Percentiles rank a stretch among this genome's conserved stretches.
Conservation (phyloP, 2,888 invertebrate genomes). For the Tolmerus cingulatus region DNA sequence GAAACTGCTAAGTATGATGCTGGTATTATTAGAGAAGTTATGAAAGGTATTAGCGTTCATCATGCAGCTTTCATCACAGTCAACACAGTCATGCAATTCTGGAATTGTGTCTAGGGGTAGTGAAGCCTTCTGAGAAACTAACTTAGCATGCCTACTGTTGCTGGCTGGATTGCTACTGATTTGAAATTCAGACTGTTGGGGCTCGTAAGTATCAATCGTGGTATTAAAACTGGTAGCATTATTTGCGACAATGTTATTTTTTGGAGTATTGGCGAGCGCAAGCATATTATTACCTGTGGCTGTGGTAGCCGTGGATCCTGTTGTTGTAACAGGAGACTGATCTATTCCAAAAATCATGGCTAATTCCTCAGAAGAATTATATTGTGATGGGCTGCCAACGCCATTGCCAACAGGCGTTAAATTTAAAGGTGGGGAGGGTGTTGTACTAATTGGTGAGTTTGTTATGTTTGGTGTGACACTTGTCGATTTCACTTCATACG, state of each 20-base stretch:
- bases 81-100: conserved; percentile 46
- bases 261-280: conserved; percentile 48
- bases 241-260: conserved; percentile 49
- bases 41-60: conserved; percentile 52
- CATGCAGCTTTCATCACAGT: conserved; percentile 34
- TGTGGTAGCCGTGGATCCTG: conserved; percentile 48
- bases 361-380: conserved; percentile 72
- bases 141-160: conserved; percentile 11
- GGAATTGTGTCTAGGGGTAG: conserved; percentile 42
- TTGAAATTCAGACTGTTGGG: conserved; percentile 38
- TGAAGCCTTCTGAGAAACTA: neutral
- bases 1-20: conserved; percentile 55
- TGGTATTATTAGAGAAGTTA: conserved; percentile 58
- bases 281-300: conserved; percentile 53
- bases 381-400: conserved; percentile 63
- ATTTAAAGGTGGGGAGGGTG: conserved; percentile 58
- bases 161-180: neutral
- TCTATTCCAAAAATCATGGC: conserved; percentile 70
- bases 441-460: conserved; percentile 51
- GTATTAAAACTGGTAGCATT: conserved; percentile 50
- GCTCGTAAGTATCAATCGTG: conserved; percentile 50
- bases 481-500: conserved; percentile 60
- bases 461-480: conserved; percentile 57
- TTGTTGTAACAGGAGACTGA: conserved; percentile 53
- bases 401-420: conserved; percentile 55